Evolutionary conservation across 2,888 invertebrate genomes (phyloP).

Genomic region (Pristionchus fissidentatus): DNA sequence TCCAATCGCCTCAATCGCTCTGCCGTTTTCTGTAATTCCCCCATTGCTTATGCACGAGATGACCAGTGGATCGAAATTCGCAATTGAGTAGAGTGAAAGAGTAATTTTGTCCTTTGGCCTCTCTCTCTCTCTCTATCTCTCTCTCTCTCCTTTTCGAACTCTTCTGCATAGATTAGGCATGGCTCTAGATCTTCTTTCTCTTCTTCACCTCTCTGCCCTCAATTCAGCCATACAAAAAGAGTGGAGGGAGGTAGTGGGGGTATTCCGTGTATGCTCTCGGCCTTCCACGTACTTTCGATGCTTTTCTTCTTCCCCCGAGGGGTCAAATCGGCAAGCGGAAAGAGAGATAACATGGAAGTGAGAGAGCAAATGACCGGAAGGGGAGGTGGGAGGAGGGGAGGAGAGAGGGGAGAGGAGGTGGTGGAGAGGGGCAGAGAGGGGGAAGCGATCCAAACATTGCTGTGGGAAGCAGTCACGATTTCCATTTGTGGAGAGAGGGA

Average conservation of each 20-base stretch:
- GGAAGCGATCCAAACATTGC: neutral
- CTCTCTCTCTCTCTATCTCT: neutral
- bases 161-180: slow-evolving; percentile 1
- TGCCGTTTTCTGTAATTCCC: too few species aligned
- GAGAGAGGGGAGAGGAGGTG: neutral
- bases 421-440: neutral
- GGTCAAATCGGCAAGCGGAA: slow-evolving; percentile 33
- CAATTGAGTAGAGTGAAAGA: neutral
- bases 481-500: neutral
- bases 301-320: slow-evolving; percentile 34
- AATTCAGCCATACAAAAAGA: slow-evolving; percentile 28
- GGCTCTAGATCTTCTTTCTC: neutral
- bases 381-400: neutral
- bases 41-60: too few species aligned
- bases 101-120: neutral
- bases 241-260: neutral
- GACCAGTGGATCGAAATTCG: too few species aligned
- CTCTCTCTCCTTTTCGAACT: neutral
- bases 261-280: slow-evolving; percentile 25
- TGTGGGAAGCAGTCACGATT: neutral
- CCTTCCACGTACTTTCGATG: slow-evolving; percentile 29
- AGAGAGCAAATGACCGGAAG: neutral
- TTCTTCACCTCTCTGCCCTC: slow-evolving; percentile 12
- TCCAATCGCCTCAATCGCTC: neutral
- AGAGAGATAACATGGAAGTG: slow-evolving; percentile 2